These are phyloP conservation scores for Tenualosa thibaudeaui DNA, from an alignment of 2,797 vertebrate species.

Conservation along the genomic window DNA sequence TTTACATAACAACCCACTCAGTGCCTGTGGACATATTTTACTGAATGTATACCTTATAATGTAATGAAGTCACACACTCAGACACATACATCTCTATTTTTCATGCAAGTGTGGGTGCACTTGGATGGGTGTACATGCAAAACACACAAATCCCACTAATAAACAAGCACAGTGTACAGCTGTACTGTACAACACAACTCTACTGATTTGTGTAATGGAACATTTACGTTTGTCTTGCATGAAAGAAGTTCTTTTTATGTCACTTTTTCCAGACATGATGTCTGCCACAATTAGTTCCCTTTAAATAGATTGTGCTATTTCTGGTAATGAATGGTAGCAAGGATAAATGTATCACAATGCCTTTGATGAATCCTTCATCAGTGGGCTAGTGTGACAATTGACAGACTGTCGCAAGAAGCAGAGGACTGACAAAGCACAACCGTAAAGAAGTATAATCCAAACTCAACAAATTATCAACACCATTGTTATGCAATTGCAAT, in stretches of 20 bases:
- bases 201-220: neutral
- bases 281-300: neutral
- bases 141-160: neutral
- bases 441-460: too few species aligned
- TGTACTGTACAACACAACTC: neutral
- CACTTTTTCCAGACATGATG: neutral
- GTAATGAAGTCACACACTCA: constrained; percentile 2
- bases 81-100: neutral
- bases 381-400: neutral
- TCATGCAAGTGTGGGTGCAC: neutral
- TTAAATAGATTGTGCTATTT: neutral
- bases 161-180: too few species aligned
- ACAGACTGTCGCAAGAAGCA: neutral
- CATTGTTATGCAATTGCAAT: too few species aligned
- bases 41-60: neutral
- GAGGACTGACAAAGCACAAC: too few species aligned
- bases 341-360: neutral
- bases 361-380: neutral
- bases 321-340: neutral
- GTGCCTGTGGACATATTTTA: neutral
- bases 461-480: too few species aligned
- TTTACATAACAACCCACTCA: neutral
- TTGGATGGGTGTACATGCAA: neutral
- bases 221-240: neutral
- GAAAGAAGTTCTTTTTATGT: neutral